Conservation (phyloP, 2,113 vertebrate species). For the Pogona vitticeps region DNA sequence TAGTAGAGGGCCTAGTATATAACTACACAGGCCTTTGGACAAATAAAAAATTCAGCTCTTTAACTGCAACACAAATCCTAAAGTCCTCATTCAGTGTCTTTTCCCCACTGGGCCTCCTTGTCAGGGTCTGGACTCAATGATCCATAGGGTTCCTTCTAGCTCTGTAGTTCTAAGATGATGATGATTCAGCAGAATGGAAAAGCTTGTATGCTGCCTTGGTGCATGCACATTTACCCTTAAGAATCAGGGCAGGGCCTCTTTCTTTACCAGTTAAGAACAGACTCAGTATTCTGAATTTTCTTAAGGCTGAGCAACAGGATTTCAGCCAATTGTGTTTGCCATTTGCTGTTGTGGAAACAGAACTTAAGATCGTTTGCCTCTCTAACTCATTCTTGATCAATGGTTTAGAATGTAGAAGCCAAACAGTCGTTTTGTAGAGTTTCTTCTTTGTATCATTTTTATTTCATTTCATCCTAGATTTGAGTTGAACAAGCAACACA, state of each 20-base stretch:
- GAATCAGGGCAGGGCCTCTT: neutral
- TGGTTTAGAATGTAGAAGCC: conserved; percentile 15
- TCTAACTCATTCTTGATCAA: conserved; percentile 23
- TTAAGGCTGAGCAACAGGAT: too few species aligned
- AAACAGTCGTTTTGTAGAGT: neutral
- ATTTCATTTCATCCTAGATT: neutral
- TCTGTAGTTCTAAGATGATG: too few species aligned
- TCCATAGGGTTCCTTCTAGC: too few species aligned
- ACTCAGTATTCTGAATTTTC: too few species aligned
- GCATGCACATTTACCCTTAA: neutral
- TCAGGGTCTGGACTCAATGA: too few species aligned
- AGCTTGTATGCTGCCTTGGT: neutral
- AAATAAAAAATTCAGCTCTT: conserved; percentile 4
- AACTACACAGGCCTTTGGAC: conserved; percentile 18
- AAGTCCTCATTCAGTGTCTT: neutral
- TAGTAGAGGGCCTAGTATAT: neutral
- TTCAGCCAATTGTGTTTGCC: neutral
- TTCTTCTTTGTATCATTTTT: neutral
- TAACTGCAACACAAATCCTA: conserved; percentile 1
- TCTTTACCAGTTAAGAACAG: neutral
- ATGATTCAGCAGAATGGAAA: conserved; percentile 1
- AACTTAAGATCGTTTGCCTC: neutral
- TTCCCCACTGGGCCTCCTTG: too few species aligned
- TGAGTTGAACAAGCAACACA: neutral
- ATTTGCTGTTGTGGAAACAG: neutral